These are phyloP conservation scores for Patella caerulea DNA, from an alignment of 2,888 invertebrate species.

Conservation along the genomic window DNA sequence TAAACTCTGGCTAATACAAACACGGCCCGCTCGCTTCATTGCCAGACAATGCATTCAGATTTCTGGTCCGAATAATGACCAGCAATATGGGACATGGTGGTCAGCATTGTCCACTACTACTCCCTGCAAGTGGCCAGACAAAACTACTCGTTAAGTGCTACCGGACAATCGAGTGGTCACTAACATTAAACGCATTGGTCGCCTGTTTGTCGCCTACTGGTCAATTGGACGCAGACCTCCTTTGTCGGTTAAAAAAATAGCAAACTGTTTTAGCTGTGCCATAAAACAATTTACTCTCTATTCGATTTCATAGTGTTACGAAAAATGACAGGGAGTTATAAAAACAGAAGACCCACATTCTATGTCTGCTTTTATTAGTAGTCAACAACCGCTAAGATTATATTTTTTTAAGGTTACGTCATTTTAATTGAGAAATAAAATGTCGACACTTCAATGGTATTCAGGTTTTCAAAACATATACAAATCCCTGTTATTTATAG, in stretches of 20 bases:
- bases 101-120: neutral
- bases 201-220: conserved; percentile 9
- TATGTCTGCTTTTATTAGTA: too few relatives aligned
- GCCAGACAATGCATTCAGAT: neutral
- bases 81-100: neutral
- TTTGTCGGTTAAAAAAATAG: conserved; percentile 11
- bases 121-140: neutral
- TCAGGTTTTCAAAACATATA: too few relatives aligned
- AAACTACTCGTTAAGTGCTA: neutral
- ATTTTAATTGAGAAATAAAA: too few relatives aligned
- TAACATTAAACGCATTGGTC: neutral
- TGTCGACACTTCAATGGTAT: too few relatives aligned
- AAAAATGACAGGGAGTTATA: neutral
- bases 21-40: neutral
- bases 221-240: neutral
- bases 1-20: neutral
- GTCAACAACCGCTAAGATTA: too few relatives aligned
- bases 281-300: neutral
- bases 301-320: conserved; percentile 4
- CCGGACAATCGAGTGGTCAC: conserved; percentile 5
- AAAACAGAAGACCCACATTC: neutral
- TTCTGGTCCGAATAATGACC: conserved; percentile 6
- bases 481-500: too few relatives aligned
- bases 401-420: too few relatives aligned
- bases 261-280: neutral